These are phyloP conservation scores for Aphodius granarius DNA, from an alignment of 2,888 invertebrate species.

Conservation along the genomic window DNA sequence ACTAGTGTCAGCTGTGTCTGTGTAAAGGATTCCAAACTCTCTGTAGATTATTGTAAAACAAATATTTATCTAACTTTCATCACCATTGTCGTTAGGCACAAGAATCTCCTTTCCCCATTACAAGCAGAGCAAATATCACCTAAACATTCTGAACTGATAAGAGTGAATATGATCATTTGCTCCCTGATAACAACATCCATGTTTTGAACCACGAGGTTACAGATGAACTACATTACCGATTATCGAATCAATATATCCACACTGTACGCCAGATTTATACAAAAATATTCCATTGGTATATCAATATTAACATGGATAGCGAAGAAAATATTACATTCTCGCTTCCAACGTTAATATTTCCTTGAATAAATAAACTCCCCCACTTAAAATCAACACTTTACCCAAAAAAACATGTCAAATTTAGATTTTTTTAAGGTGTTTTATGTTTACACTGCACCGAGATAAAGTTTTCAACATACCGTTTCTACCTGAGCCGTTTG, in stretches of 20 bases:
- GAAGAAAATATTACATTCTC: too few relatives aligned
- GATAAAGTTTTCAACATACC: not conserved
- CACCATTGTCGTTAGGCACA: conserved; percentile 10
- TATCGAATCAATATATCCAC: conserved; percentile 19
- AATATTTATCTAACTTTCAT: not conserved
- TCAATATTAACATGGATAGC: too few relatives aligned
- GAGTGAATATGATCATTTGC: conserved; percentile 16
- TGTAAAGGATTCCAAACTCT: not conserved
- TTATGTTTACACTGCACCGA: not conserved
- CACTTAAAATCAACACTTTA: not conserved
- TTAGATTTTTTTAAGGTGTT: not conserved
- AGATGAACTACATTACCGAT: conserved; percentile 24
- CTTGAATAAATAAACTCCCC: too few relatives aligned
- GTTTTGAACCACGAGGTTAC: conserved; percentile 16
- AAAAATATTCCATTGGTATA: not conserved
- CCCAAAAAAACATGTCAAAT: not conserved
- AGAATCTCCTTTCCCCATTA: conserved; percentile 4
- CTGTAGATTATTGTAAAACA: conserved; percentile 11
- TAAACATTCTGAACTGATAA: conserved; percentile 26
- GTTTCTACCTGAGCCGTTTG: not conserved
- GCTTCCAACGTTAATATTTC: too few relatives aligned
- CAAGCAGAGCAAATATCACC: conserved; percentile 20
- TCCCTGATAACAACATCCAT: conserved; percentile 26
- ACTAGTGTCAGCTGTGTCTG: not conserved
- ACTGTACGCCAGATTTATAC: not conserved